Conservation (phyloP, 2,888 invertebrate genomes). For the Pollenia amentaria region DNA sequence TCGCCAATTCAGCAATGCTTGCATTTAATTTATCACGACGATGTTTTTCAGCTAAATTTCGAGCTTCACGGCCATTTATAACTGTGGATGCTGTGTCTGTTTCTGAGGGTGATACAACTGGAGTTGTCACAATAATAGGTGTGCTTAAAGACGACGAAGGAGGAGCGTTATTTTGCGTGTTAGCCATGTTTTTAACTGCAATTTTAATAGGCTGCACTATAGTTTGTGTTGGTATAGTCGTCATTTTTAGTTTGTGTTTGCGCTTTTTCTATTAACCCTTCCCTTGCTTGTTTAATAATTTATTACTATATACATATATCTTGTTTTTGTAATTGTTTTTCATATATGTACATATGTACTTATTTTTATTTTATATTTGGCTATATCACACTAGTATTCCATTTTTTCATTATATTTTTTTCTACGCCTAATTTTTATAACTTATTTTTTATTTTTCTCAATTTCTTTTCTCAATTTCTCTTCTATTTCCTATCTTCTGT, state of each 20-base stretch:
- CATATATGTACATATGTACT: not conserved
- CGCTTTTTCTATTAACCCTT: not conserved
- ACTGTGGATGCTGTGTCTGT: slow-evolving; percentile 1
- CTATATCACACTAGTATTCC: slow-evolving; percentile 29
- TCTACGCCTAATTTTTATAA: slow-evolving; percentile 8
- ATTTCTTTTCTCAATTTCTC: too few species aligned
- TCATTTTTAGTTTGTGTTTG: slow-evolving; percentile 43
- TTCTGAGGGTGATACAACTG: slow-evolving; percentile 30
- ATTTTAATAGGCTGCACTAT: slow-evolving; percentile 56
- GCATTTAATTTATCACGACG: slow-evolving; percentile 95
- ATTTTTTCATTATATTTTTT: slow-evolving; percentile 39
- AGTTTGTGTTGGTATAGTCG: slow-evolving; percentile 59
- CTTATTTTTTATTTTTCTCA: slow-evolving; percentile 45
- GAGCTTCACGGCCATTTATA: slow-evolving; percentile 89
- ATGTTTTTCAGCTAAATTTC: slow-evolving; percentile 96
- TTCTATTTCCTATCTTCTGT: slow-evolving; percentile 42
- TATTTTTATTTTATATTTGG: slow-evolving; percentile 47
- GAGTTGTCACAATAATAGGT: not conserved
- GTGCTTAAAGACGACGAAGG: slow-evolving; percentile 15
- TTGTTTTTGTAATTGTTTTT: slow-evolving; percentile 22
- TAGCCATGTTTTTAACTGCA: slow-evolving; percentile 53
- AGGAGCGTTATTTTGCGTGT: slow-evolving; percentile 24
- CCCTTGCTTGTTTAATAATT: not conserved
- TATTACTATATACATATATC: not conserved
- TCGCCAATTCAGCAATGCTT: slow-evolving; percentile 92